Conservation (phyloP, 2,888 invertebrate species). For the Callinectes sapidus region DNA sequence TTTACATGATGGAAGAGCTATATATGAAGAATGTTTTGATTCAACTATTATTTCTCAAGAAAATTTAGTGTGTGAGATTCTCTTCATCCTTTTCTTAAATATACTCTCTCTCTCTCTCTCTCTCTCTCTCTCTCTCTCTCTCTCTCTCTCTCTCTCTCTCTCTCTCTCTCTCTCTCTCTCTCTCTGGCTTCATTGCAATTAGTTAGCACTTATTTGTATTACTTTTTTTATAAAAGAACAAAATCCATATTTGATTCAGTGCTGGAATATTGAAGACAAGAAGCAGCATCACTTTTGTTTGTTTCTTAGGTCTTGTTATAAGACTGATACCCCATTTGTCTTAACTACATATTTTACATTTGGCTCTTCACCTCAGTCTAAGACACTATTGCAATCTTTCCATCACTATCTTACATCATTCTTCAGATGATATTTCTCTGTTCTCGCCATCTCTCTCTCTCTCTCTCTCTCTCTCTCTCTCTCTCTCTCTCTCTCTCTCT, state of each 20-base stretch:
- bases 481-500: constrained; percentile 20
- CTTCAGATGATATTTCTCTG: neutral
- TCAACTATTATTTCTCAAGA: neutral
- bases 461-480: constrained; percentile 24
- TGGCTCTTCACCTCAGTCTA: neutral
- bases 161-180: constrained; percentile 16
- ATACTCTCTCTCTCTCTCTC: neutral
- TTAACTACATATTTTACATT: neutral
- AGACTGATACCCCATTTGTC: neutral
- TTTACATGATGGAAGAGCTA: neutral
- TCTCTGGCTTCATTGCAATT: neutral
- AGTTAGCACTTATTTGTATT: neutral
- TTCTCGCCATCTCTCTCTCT: neutral
- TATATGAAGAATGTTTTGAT: neutral
- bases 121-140: constrained; percentile 9
- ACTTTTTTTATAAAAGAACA: neutral
- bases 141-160: constrained; percentile 25
- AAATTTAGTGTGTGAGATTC: neutral
- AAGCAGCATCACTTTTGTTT: neutral
- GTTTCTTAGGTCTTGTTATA: neutral
- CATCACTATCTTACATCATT: neutral
- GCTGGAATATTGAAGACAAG: neutral
- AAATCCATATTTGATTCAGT: neutral
- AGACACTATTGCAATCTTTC: neutral
- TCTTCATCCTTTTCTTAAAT: neutral